Percentiles rank a stretch among this genome's conserved stretches.
Conservation (phyloP, 37 sponge, comb jelly and placozoan genomes). For the Spongilla lacustris region DNA sequence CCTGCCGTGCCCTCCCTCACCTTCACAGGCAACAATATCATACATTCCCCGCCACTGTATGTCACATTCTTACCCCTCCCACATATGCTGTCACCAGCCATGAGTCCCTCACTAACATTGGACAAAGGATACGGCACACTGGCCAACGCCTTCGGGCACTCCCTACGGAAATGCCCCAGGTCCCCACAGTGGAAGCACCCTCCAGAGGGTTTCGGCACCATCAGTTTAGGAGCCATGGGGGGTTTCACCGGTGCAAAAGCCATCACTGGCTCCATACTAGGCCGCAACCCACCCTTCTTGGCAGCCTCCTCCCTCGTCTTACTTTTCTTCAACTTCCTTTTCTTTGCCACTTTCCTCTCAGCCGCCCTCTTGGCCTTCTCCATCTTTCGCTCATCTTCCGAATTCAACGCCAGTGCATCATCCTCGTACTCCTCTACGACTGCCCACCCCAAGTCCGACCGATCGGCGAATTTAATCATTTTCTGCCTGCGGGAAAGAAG, state of each 20-base stretch:
- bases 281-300: no score
- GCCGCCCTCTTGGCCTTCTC: background rate
- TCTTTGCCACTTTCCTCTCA: background rate
- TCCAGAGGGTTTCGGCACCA: background rate
- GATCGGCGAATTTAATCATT: slow-evolving; percentile 10
- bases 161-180: slow-evolving; percentile 7
- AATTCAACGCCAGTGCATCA: slow-evolving; percentile 5
- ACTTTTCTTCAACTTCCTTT: background rate
- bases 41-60: background rate
- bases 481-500: background rate
- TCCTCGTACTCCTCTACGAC: background rate
- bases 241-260: no score
- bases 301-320: no score
- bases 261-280: no score
- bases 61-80: background rate
- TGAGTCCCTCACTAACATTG: no score
- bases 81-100: no score
- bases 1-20: background rate
- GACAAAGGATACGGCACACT: no score
- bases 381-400: slow-evolving; percentile 1
- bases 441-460: background rate
- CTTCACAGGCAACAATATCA: background rate
- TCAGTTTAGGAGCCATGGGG: background rate
- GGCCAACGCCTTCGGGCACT: background rate
- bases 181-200: slow-evolving; percentile 2